Base-by-base conservation (phyloP, 2,797 vertebrate species). In the Petrocephalus sullivani region DNA sequence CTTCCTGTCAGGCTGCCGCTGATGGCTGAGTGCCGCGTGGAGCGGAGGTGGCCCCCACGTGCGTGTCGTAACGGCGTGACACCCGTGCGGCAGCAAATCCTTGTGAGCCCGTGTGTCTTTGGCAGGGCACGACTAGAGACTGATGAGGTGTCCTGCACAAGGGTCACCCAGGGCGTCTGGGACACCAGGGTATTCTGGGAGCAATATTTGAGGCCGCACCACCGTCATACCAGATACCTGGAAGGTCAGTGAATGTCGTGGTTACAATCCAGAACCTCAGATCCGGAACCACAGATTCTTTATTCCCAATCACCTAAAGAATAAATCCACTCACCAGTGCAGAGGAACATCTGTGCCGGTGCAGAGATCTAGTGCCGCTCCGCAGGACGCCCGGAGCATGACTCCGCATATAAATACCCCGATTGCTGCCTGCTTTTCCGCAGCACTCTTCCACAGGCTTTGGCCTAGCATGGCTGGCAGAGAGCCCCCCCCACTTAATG, bases 401-500 rank as follows among this genome's bases (percentile, higher is more conserved):
- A 37, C 92, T 90, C 87, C 87, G 88, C 91, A 90, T 91, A 93
- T 94, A 94, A 94, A 94, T 90, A 91, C 91, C 86, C 89, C 90
- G 92, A 91, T 92, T 93, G 90, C 91, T 91, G 92, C 90, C 91
- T 91, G 87, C 14, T 87, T 92, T 92, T 92, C 90, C 92, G 91
- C 87, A 86, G 88, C 0, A 46, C 89, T 86, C 87, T 92, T 91
- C 91, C 91, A 86, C 4, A 89, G 92, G 86, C 89, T 75, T 67
- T 93, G 92, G 93, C 94, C 90, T 90, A 89, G 81, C 86, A 21
- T 86, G 64, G 87, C 90, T 93, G 93, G 92, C 93, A 93, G 88
- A 87, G 81, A 89, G 28, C 88, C 90, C 88, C 83, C 87, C 83
- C 87, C 89, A 78, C 91, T 91, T 92, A 90, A 89, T 90, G 90